These are phyloP conservation scores for Brachymystax lenok DNA, from an alignment of 2,797 vertebrate genomes.

Conservation along the genomic window DNA sequence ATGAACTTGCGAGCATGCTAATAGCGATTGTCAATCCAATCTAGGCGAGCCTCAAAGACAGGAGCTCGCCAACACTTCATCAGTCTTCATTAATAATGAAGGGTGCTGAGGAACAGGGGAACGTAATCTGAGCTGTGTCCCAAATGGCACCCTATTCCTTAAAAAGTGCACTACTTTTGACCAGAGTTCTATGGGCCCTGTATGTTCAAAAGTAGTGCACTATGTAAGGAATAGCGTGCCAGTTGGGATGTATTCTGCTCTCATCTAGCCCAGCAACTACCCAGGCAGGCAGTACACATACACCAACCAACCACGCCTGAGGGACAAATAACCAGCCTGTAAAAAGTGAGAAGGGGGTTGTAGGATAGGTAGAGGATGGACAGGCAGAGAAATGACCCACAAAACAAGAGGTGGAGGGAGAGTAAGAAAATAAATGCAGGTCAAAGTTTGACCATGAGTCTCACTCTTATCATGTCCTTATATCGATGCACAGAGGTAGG, in stretches of 20 bases:
- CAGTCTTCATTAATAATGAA: slow-evolving; percentile 85
- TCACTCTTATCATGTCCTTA: neutral
- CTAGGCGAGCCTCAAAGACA: slow-evolving; percentile 74
- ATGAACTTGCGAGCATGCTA: slow-evolving; percentile 81
- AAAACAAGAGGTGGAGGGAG: neutral
- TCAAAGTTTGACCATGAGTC: neutral
- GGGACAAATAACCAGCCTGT: slow-evolving; percentile 68
- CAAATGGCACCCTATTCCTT: neutral
- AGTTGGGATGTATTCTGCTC: slow-evolving; percentile 61
- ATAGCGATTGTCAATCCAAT: slow-evolving; percentile 85
- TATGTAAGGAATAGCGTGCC: neutral
- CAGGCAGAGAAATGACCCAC: too few relatives aligned
- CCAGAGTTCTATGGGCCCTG: neutral
- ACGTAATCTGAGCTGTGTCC: slow-evolving; percentile 58
- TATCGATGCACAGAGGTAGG: slow-evolving; percentile 25
- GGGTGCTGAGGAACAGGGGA: slow-evolving; percentile 60
- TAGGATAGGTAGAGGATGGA: neutral
- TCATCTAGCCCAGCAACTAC: slow-evolving; percentile 63
- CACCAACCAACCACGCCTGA: slow-evolving; percentile 42
- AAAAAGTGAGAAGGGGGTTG: slow-evolving; percentile 36
- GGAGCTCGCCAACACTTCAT: slow-evolving; percentile 79
- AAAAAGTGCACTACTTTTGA: neutral
- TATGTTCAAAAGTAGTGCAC: neutral
- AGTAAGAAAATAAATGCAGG: neutral
- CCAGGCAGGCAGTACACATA: neutral